phyloP scores from a whole-genome alignment of 2,888 invertebrate genomes.

The Papilio protenor region DNA sequence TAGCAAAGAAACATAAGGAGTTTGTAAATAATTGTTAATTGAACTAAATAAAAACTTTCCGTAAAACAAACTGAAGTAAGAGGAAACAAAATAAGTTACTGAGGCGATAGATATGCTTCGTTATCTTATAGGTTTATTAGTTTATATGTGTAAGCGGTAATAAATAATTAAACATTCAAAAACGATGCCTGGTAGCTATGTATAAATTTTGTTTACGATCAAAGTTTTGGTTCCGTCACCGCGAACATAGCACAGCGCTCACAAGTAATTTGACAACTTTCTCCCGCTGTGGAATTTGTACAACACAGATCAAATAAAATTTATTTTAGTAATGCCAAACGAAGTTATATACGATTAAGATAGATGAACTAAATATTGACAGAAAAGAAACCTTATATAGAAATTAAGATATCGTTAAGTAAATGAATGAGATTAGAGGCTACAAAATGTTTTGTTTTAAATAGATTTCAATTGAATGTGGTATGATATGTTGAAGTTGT shows the following conservation, averaged over 20 bases:
- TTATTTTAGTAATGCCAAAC: background rate
- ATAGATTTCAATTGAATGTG: background rate
- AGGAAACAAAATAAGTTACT: background rate
- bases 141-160: background rate
- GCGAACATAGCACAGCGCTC: background rate
- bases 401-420: background rate
- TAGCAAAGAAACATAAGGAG: background rate
- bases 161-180: background rate
- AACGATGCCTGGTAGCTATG: too few relatives aligned
- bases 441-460: background rate
- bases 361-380: background rate
- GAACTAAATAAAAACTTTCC: background rate
- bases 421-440: background rate
- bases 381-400: background rate
- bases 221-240: background rate
- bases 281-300: background rate
- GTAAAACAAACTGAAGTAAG: background rate
- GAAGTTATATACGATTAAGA: background rate
- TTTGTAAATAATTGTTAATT: background rate
- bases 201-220: background rate
- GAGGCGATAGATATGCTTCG: background rate
- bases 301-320: background rate
- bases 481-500: background rate
- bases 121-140: background rate
- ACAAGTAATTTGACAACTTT: slow-evolving; percentile 8